Conservation (phyloP, 2,797 vertebrate genomes). For the Eulemur coronatus region DNA sequence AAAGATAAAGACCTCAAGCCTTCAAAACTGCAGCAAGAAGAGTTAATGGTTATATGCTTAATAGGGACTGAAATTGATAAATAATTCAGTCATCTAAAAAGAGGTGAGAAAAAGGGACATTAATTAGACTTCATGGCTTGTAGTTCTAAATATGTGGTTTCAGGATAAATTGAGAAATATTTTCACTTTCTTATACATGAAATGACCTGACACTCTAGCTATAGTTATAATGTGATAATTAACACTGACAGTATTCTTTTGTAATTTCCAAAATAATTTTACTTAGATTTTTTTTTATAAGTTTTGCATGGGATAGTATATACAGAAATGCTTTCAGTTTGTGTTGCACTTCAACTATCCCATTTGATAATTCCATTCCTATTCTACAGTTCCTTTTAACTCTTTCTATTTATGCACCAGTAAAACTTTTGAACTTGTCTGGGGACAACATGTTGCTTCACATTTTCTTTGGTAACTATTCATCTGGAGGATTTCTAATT, state of each 20-base stretch:
- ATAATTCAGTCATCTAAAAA: constrained; percentile 40
- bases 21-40: not conserved
- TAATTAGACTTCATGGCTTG: constrained; percentile 41
- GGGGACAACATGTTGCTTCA: not conserved
- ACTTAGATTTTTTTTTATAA: not conserved
- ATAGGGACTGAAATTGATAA: constrained; percentile 38
- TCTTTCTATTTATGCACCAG: not conserved
- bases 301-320: not conserved
- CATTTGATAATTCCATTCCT: not conserved
- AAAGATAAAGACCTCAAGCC: not conserved
- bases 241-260: constrained; percentile 9
- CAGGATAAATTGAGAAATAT: constrained; percentile 41
- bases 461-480: not conserved
- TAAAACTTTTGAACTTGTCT: not conserved
- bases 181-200: constrained; percentile 31
- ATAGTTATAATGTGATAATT: constrained; percentile 45
- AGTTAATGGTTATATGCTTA: constrained; percentile 22
- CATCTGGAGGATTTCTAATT: not conserved
- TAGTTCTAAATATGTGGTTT: constrained; percentile 38
- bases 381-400: not conserved
- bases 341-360: not conserved
- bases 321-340: not conserved
- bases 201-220: not conserved
- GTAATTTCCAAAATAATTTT: constrained; percentile 41
- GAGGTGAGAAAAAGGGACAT: not conserved